A percentile compares a stretch with the other conserved stretches of the same genome.
Conservation (phyloP, 2,113 vertebrate genomes). For the Carassius gibelio region DNA sequence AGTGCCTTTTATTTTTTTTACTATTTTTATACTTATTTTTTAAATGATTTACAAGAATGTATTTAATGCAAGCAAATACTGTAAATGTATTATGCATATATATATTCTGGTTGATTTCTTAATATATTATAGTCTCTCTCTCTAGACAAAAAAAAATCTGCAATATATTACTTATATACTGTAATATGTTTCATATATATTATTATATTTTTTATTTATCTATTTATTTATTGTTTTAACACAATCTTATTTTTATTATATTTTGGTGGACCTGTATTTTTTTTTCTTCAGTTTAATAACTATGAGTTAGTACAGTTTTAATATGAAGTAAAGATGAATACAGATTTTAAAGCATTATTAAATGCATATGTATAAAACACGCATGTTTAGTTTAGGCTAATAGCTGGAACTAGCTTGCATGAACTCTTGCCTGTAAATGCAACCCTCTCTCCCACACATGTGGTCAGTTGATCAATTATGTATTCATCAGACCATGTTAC, state of each 20-base stretch:
- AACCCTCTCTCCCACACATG: constrained; percentile 55
- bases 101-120: too few relatives aligned
- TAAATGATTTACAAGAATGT: too few relatives aligned
- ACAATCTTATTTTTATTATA: too few relatives aligned
- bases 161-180: too few relatives aligned
- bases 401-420: not conserved
- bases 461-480: constrained; percentile 56
- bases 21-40: too few relatives aligned
- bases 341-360: not conserved
- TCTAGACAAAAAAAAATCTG: too few relatives aligned
- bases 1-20: not conserved
- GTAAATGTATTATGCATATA: too few relatives aligned
- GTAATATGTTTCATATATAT: too few relatives aligned
- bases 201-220: too few relatives aligned
- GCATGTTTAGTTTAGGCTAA: not conserved
- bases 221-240: too few relatives aligned
- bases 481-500: constrained; percentile 48
- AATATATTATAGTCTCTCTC: too few relatives aligned
- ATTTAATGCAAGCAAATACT: too few relatives aligned
- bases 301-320: not conserved
- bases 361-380: not conserved
- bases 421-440: not conserved
- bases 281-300: not conserved
- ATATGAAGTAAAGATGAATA: not conserved
- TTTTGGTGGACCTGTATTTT: not conserved